phyloP scores from a whole-genome alignment of 1,140 invertebrate genomes.

The Dufourea novaeangliae region DNA sequence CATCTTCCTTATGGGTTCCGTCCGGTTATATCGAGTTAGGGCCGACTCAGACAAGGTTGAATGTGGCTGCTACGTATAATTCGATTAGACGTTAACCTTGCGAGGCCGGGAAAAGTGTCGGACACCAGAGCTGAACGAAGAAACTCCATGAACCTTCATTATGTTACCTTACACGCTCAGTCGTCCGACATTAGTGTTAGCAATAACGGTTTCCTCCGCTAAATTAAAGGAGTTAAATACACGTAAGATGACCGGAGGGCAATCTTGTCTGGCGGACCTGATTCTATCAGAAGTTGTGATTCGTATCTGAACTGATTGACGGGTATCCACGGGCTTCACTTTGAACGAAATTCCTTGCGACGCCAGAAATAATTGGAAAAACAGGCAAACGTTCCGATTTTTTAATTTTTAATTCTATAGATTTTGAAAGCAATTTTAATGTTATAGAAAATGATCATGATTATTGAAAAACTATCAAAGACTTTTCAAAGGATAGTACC shows the following conservation, averaged over 20 bases:
- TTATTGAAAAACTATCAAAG: too few relatives aligned
- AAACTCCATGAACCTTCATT: conserved; percentile 79
- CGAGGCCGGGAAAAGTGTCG: conserved; percentile 67
- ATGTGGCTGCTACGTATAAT: conserved; percentile 75
- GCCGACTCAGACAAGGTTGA: conserved; percentile 57
- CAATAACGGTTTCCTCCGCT: conserved; percentile 75
- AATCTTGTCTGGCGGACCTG: conserved; percentile 52
- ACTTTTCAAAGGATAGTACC: too few relatives aligned
- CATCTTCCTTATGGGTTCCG: conserved; percentile 64
- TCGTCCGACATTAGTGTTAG: conserved; percentile 75
- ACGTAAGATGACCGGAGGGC: conserved; percentile 73
- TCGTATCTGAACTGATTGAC: conserved; percentile 29
- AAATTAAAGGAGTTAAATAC: conserved; percentile 78
- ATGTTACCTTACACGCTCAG: conserved; percentile 75
- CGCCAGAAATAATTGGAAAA: too few relatives aligned
- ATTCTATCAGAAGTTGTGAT: conserved; percentile 71
- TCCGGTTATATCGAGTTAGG: conserved; percentile 52
- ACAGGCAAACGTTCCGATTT: not conserved
- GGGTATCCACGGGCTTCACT: not conserved
- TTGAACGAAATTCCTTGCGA: not conserved
- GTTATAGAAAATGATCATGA: too few relatives aligned
- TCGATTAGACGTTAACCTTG: conserved; percentile 78
- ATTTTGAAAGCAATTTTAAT: too few relatives aligned
- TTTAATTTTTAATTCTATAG: too few relatives aligned
- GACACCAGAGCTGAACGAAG: conserved; percentile 63